These are phyloP conservation scores for Arizona elegans DNA, from an alignment of 2,113 vertebrate genomes.

Conservation along the genomic window DNA sequence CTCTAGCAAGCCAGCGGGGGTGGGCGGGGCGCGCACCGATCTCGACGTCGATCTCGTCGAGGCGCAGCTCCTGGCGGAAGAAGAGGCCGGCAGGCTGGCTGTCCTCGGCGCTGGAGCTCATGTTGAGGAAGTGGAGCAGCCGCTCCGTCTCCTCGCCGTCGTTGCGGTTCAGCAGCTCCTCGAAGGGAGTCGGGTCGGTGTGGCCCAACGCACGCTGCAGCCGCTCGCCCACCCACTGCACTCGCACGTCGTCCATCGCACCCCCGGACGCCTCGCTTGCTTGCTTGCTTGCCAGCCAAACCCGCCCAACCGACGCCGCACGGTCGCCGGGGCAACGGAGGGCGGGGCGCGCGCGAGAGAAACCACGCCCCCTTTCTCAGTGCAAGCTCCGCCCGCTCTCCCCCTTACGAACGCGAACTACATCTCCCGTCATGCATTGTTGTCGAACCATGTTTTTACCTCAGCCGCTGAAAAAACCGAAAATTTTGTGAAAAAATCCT, in stretches of 20 bases:
- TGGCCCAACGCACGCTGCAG: slow-evolving; percentile 68
- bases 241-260: slow-evolving; percentile 74
- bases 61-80: slow-evolving; percentile 69
- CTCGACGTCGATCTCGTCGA: slow-evolving; percentile 69
- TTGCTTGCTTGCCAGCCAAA: too few relatives aligned
- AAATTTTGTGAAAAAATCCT: too few relatives aligned
- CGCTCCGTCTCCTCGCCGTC: slow-evolving; percentile 69
- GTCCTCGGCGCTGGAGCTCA: slow-evolving; percentile 52
- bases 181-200: slow-evolving; percentile 67
- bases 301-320: neutral
- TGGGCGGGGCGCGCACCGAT: slow-evolving; percentile 64
- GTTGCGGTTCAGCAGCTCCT: slow-evolving; percentile 77
- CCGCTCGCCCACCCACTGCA: slow-evolving; percentile 81
- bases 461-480: neutral
- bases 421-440: neutral
- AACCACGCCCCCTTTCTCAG: neutral
- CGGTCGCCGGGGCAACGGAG: neutral
- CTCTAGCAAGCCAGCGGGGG: too few relatives aligned
- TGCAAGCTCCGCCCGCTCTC: neutral
- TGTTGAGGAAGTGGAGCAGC: slow-evolving; percentile 75
- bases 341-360: too few relatives aligned
- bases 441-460: neutral
- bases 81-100: slow-evolving; percentile 60
- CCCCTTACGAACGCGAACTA: neutral
- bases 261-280: neutral